phyloP scores from a whole-genome alignment of 1,140 invertebrate genomes.

The Glomeris maerens region DNA sequence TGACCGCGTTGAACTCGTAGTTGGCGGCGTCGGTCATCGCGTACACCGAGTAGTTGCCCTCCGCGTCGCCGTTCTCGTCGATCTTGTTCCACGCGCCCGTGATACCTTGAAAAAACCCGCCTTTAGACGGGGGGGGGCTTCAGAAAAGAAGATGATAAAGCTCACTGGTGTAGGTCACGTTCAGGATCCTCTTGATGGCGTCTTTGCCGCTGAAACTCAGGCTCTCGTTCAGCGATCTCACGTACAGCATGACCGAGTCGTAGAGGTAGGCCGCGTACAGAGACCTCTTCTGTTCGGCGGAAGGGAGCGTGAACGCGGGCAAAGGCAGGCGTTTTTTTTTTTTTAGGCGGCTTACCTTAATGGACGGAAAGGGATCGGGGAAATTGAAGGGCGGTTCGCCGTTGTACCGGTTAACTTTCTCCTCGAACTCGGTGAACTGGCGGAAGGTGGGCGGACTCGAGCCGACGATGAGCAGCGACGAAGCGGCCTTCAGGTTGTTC shows the following conservation, averaged over 20 bases:
- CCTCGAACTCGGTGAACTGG: constrained; percentile 51
- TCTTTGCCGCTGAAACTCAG: constrained; percentile 35
- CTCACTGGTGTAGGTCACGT: constrained; percentile 50
- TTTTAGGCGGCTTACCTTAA: too few species aligned
- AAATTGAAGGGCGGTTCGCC: constrained; percentile 59
- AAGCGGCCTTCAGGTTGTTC: background rate
- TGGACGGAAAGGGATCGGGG: constrained; percentile 39
- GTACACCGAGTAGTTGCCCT: constrained; percentile 90
- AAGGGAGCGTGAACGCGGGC: too few species aligned
- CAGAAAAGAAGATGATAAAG: constrained; percentile 21
- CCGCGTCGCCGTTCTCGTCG: constrained; percentile 83
- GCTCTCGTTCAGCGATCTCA: constrained; percentile 60
- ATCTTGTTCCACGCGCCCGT: constrained; percentile 79
- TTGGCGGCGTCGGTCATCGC: constrained; percentile 44
- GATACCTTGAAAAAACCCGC: constrained; percentile 55
- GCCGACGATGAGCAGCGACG: constrained; percentile 58
- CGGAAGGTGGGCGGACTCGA: constrained; percentile 54
- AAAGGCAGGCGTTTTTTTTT: too few species aligned
- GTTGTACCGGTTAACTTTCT: constrained; percentile 60
- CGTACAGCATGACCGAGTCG: constrained; percentile 86
- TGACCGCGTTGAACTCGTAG: constrained; percentile 24
- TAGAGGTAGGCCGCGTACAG: constrained; percentile 92
- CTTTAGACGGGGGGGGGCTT: background rate
- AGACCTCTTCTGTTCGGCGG: constrained; percentile 65
- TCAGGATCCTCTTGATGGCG: constrained; percentile 32